phyloP scores from a whole-genome alignment of 2,113 vertebrate species.

The Rostratula benghalensis region DNA sequence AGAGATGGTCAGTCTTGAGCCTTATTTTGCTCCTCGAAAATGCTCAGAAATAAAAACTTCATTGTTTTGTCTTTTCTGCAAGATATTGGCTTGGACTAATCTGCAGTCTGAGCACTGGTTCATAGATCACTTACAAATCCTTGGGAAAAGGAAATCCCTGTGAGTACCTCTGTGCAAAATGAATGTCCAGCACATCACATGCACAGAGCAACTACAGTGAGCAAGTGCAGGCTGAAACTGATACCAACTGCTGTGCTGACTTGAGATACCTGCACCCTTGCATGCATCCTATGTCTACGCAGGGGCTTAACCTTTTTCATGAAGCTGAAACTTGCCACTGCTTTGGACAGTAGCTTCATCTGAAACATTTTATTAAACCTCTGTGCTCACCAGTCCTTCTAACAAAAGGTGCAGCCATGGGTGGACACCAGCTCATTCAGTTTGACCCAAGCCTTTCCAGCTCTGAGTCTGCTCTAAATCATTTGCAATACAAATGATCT shows the following conservation, averaged over 20 bases:
- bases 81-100: neutral
- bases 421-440: conserved; percentile 11
- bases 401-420: conserved; percentile 51
- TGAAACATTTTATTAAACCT: neutral
- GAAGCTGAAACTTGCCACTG: neutral
- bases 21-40: neutral
- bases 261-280: neutral
- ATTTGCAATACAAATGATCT: conserved; percentile 36
- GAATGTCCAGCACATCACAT: neutral
- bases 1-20: neutral
- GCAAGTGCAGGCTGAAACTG: neutral
- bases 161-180: neutral
- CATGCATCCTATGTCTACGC: neutral
- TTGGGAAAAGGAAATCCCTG: neutral
- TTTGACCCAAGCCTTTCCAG: neutral
- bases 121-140: neutral
- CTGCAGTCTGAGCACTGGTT: neutral
- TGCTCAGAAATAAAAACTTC: neutral
- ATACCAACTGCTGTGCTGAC: neutral
- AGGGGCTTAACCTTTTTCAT: neutral
- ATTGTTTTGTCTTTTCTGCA: neutral
- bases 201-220: neutral
- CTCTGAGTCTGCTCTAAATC: conserved; percentile 12
- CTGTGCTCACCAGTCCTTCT: neutral
- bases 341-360: neutral